Evolutionary conservation across 2,113 vertebrate genomes (phyloP).

Genomic region (Rhagologus leucostigma): DNA sequence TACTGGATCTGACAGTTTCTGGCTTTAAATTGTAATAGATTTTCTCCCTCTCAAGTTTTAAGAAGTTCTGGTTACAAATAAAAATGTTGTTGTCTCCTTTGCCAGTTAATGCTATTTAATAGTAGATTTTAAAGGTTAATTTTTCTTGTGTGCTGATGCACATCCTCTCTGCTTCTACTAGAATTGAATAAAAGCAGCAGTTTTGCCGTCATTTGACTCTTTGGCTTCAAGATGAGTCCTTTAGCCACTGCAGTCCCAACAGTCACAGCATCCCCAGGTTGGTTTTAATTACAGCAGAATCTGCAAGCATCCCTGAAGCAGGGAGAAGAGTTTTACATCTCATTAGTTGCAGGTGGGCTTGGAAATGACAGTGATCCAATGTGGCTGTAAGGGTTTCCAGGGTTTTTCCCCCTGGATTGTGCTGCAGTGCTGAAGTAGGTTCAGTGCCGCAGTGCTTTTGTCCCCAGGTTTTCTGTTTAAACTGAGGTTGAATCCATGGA

Average conservation of each 20-base stretch:
- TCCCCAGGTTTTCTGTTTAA: not conserved
- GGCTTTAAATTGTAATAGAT: not conserved
- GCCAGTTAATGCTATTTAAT: not conserved
- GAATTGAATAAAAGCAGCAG: not conserved
- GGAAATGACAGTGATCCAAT: not conserved
- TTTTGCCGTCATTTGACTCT: not conserved
- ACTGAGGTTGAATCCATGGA: not conserved
- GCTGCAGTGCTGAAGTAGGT: not conserved
- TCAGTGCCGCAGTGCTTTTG: not conserved
- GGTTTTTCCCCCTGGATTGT: not conserved
- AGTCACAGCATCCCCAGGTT: not conserved
- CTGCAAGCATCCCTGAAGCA: not conserved
- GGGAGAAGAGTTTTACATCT: not conserved
- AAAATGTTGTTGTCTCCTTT: not conserved
- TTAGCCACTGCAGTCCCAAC: not conserved
- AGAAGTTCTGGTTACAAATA: not conserved
- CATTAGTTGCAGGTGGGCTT: not conserved
- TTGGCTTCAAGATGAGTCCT: not conserved
- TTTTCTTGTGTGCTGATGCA: not conserved
- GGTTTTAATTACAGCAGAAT: not conserved
- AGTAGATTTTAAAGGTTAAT: not conserved
- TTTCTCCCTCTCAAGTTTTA: not conserved
- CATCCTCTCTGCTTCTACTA: not conserved
- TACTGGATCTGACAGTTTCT: not conserved
- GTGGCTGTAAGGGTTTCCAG: not conserved